These are phyloP conservation scores for Trichogramma dendrolimi DNA, from an alignment of 2,888 invertebrate species.

Conservation along the genomic window DNA sequence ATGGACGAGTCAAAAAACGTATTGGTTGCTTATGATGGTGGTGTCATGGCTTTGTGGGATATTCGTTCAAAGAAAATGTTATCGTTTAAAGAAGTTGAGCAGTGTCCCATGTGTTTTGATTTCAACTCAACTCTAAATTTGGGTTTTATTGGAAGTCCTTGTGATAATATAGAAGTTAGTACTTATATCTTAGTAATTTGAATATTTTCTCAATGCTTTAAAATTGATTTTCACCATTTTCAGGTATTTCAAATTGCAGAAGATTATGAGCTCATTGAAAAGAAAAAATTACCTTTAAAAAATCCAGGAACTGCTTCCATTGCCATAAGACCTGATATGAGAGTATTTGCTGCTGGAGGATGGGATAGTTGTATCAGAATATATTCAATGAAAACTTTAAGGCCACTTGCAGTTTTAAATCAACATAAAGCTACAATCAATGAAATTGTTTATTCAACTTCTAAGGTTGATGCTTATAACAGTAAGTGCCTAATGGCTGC, in stretches of 20 bases:
- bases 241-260: slow-evolving; percentile 43
- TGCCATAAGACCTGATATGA: slow-evolving; percentile 65
- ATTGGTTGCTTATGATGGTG: slow-evolving; percentile 71
- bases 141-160: slow-evolving; percentile 66
- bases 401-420: slow-evolving; percentile 68
- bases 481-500: slow-evolving; percentile 73
- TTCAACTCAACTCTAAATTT: slow-evolving; percentile 64
- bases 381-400: slow-evolving; percentile 73
- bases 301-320: slow-evolving; percentile 71
- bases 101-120: slow-evolving; percentile 69
- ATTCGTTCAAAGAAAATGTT: slow-evolving; percentile 59
- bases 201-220: neutral
- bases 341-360: slow-evolving; percentile 70
- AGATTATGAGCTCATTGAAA: slow-evolving; percentile 43
- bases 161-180: slow-evolving; percentile 61
- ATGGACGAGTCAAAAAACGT: slow-evolving; percentile 45
- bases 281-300: slow-evolving; percentile 61
- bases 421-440: slow-evolving; percentile 69
- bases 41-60: slow-evolving; percentile 70
- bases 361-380: slow-evolving; percentile 74
- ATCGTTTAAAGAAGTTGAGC: slow-evolving; percentile 58
- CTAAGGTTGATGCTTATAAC: slow-evolving; percentile 65
- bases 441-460: slow-evolving; percentile 67
- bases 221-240: slow-evolving; percentile 11
- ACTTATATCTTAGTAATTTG: neutral